These are phyloP conservation scores for Lymantria dispar DNA, from an alignment of 2,888 invertebrate genomes.

Conservation along the genomic window DNA sequence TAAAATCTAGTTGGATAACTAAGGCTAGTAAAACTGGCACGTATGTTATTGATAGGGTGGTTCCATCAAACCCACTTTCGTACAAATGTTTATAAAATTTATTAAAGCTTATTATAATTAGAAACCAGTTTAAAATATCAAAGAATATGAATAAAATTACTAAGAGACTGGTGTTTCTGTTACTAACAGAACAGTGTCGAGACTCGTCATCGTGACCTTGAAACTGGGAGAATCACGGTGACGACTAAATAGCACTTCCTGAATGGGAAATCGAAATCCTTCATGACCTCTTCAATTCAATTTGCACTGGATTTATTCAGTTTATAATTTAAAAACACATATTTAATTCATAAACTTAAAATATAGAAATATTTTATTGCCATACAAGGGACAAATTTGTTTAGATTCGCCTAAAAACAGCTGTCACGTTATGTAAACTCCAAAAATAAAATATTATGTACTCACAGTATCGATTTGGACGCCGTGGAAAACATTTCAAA, in stretches of 20 bases:
- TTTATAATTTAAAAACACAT: no score
- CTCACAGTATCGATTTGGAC: constrained; percentile 75
- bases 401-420: constrained; percentile 59
- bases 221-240: constrained; percentile 5
- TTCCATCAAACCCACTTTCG: no score
- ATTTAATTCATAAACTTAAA: neutral
- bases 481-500: constrained; percentile 75
- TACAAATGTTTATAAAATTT: no score
- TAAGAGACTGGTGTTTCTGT: constrained; percentile 4
- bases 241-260: constrained; percentile 18
- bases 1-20: no score
- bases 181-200: neutral
- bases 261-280: constrained; percentile 5
- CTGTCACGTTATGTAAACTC: constrained; percentile 80
- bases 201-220: constrained; percentile 16
- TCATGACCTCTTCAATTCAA: no score
- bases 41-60: no score
- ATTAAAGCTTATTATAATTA: no score
- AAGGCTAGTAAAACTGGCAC: no score
- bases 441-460: constrained; percentile 69
- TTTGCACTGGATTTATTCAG: no score
- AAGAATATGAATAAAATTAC: constrained; percentile 1
- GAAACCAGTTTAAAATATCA: neutral
- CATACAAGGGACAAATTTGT: constrained; percentile 38
- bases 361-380: constrained; percentile 9